Base-by-base conservation (phyloP, 2,797 vertebrate species). In the Picus viridis region DNA sequence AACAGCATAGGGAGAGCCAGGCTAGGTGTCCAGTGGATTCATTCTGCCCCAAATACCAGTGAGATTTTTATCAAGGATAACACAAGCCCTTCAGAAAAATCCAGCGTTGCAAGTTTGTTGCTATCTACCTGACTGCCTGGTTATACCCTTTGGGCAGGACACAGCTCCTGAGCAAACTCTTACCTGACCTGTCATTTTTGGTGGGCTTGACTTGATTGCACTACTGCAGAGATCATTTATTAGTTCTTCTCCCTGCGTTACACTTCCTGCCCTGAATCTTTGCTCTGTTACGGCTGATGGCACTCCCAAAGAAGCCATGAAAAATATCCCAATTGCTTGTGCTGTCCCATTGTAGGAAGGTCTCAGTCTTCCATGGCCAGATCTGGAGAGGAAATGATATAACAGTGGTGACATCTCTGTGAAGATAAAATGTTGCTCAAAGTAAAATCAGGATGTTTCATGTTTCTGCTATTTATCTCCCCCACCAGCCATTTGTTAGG, bases 21-120 rank as follows among this genome's bases (percentile, higher is more conserved):
- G 36, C 11, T 58, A 36, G 76, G 64, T 16, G 75, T 89, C 77
- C 67, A 27, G 63, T 27, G 74, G 36, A 82, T 61, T n/a, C 57
- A 36, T 95, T 88, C 51, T 90, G 36, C 34, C 82, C 43, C 92
- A 86, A 94, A 95, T 94, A 94, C 87, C 92, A 75, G 32, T 0
- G 29, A 86, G 95, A 96, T 96, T 86, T 88, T 92, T 86, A 92
- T 93, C 80, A 14, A 59, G 54, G 36, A 49, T 77, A 93, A 74
- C 71, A 82, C 51, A 88, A 92, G 34, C 90, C 79, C 54, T 94
- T 54, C 2, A 84, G 74, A 94, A 94, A 94, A 95, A 94, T 89
- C 89, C 83, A 67, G 95, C 7, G 56, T 79, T 82, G 89, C 90
- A 91, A 93, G 94, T 93, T 93, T 85, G 29, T 23, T 96, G 34